Conservation (phyloP, 2,888 invertebrate species). For the Anodontia alba region DNA sequence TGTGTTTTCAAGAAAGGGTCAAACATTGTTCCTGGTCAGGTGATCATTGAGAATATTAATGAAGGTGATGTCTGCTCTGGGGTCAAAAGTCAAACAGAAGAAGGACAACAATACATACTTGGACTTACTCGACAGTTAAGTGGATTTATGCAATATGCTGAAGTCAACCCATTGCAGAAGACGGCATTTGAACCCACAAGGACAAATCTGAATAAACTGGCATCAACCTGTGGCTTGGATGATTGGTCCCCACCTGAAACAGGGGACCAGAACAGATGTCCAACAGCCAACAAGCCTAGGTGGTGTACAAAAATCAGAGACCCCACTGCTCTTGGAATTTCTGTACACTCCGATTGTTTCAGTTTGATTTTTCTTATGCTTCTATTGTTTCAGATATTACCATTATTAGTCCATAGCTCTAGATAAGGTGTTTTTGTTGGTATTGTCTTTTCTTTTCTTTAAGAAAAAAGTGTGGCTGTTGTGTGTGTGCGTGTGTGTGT, state of each 20-base stretch:
- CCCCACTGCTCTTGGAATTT: constrained; percentile 6
- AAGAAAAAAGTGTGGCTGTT: too few species aligned
- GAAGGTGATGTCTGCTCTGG: constrained; percentile 45
- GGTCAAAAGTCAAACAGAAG: constrained; percentile 48
- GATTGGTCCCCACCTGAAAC: constrained; percentile 48
- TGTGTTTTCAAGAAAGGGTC: constrained; percentile 58
- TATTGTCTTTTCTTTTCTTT: too few species aligned
- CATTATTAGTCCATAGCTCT: too few species aligned
- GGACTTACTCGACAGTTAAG: constrained; percentile 51
- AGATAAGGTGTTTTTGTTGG: too few species aligned
- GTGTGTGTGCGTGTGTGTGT: too few species aligned
- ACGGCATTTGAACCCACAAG: constrained; percentile 54
- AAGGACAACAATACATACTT: constrained; percentile 56
- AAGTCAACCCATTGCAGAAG: constrained; percentile 55
- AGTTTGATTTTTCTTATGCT: not conserved
- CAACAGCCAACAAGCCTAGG: constrained; percentile 38
- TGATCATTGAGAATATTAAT: constrained; percentile 58
- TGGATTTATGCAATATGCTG: constrained; percentile 61
- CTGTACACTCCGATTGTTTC: not conserved
- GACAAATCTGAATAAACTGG: constrained; percentile 49
- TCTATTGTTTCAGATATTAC: not conserved
- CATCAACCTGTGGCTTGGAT: constrained; percentile 52
- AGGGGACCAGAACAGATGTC: constrained; percentile 49
- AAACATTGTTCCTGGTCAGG: constrained; percentile 48
- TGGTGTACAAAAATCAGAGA: constrained; percentile 51